Base-by-base conservation (phyloP, 1,140 invertebrate species). In the Diorhabda elongata region DNA sequence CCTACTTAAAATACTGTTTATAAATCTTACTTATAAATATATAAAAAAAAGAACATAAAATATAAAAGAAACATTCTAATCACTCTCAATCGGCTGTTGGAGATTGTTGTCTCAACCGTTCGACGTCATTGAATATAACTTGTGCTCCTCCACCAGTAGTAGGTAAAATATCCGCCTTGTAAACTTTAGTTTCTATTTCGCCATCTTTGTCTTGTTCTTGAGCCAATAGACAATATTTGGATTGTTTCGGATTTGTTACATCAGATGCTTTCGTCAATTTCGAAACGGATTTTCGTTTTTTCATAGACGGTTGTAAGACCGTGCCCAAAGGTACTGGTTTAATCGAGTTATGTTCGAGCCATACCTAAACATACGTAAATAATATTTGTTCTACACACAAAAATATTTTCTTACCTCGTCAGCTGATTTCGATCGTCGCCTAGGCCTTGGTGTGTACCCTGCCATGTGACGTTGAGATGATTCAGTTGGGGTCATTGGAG, bases 91-190 rank as follows among this genome's bases (percentile, higher is more conserved):
- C 6, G n/a, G 44, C 52, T 6, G 73, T 74, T 56, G 95, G 95
- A 0, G 93, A 95, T 72, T 87, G 85, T 79, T 98, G 95, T 74
- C 90, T 92, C 4, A 98, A 81, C 71, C 90, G 90, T 83, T 99
- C 97, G 2, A 99, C 91, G 82, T 98, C 97, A 74, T 94, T 93
- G 76, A 98, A 98, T 42, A 98, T 90, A 0, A 99, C 95, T 78
- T 98, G 94, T 2, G 94, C 92, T 1, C 97, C 97, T 5, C 97
- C 97, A 9, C 92, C 92, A 69, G 90, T 90, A 1, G 97, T 98
- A 7, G 94, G 94, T 9, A 98, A 85, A 44, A 98, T 91, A 81
- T 98, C 93, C 58, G 90, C 79, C 86, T 98, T 99, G 75, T 94
- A 94, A 56, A 98, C 77, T 76, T 93, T 93, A 0, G 96, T 98